Evolutionary conservation across 2,797 vertebrate species (phyloP), one percentile per base, ranked within the genome.

Genomic region (Macropodus opercularis): DNA sequence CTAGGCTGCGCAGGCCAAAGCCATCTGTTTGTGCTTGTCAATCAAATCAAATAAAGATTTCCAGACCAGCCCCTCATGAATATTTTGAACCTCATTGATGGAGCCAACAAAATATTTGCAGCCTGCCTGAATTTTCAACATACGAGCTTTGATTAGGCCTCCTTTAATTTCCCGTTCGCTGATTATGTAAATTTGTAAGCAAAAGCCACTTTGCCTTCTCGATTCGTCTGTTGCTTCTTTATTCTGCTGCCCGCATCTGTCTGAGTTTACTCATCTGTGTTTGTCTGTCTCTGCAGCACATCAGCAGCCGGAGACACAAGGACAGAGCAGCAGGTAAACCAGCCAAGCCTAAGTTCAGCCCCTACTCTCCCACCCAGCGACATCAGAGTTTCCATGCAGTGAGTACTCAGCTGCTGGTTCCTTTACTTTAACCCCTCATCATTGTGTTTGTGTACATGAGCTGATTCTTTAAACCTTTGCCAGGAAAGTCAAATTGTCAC

Each of bases 231-330:
- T 18, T 27, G 15, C 2, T 2, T 36, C 27, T 62, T 49, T 27
- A 14, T 64, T 23, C 40, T 24, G 34, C 27, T 44, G 55, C 24
- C 40, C 31, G 27, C 1, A 11, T 70, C 13, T 69, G 32, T 38
- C 26, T 54, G 15, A n/a, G 23, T 48, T 55, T 17, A 14, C 52
- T 36, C 35, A 19, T 41, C 15, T 42, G 8, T 39, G 29, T 61
- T 31, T 62, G 9, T 81, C 46, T 67, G 76, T 74, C 73, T 49
- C 88, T 90, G 54, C 91, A 99, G 98, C 98, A 99, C 87, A 99
- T 99, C 92, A 98, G 97, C 93, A 99, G 98, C 80, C 92, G 98
- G 90, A 94, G 98, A 76, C 98, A 99, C 84, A 99, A 99, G 91
- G 98, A 99, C 79, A 91, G 95, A 90, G 96, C 97, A 40, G 96